These are phyloP conservation scores for Clunio marinus DNA, from an alignment of 2,888 invertebrate genomes.

Conservation along the genomic window DNA sequence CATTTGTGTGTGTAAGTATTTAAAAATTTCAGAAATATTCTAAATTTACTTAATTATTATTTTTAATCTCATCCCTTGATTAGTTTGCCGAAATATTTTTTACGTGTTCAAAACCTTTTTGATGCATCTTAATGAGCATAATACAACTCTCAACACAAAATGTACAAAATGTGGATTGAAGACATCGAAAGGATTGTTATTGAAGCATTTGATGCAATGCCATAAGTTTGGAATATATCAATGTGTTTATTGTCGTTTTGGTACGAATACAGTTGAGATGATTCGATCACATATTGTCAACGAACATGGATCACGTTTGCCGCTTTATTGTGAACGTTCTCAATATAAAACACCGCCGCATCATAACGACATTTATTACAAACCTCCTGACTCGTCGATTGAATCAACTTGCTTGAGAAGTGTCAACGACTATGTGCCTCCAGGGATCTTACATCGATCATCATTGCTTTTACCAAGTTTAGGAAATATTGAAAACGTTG, in stretches of 20 bases:
- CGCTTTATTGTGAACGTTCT: background rate
- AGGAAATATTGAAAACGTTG: background rate
- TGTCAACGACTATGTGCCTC: too few species aligned
- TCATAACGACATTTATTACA: too few species aligned
- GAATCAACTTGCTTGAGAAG: background rate
- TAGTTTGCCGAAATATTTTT: background rate
- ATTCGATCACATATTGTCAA: background rate
- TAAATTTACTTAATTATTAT: background rate
- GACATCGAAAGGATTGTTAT: background rate
- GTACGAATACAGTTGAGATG: background rate
- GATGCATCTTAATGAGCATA: background rate
- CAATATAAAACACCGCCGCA: too few species aligned
- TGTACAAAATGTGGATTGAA: background rate
- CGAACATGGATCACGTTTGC: background rate
- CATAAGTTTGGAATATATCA: background rate
- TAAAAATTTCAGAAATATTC: background rate
- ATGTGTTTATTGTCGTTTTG: conserved; percentile 6
- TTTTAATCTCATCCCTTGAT: too few species aligned
- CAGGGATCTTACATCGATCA: too few species aligned
- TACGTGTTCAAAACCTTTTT: background rate
- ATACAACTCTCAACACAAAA: background rate
- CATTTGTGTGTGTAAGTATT: background rate
- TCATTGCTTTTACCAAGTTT: too few species aligned
- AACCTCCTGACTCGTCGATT: too few species aligned
- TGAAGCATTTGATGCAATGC: background rate